These are phyloP conservation scores for Galerucella nymphaeae DNA, from an alignment of 2,888 invertebrate genomes.

Conservation along the genomic window DNA sequence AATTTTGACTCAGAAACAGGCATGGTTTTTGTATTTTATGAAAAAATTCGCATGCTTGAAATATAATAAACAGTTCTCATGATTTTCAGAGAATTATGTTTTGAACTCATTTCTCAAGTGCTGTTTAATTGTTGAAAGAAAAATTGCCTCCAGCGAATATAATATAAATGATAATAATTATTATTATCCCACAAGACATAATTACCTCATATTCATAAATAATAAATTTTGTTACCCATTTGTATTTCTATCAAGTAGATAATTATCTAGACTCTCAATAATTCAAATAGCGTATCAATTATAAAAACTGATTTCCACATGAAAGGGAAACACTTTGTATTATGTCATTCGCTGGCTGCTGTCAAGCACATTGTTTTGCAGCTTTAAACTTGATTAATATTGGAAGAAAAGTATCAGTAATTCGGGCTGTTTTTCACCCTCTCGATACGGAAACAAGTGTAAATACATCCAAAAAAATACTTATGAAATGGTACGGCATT, in stretches of 20 bases:
- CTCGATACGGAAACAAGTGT: too few relatives aligned
- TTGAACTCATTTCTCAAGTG: not conserved
- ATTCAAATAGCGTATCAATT: too few relatives aligned
- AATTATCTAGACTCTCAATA: not conserved
- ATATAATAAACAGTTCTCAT: conserved; percentile 1
- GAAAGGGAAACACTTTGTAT: too few relatives aligned
- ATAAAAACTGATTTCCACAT: too few relatives aligned
- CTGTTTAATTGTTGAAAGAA: not conserved
- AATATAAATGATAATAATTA: not conserved
- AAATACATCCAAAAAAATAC: too few relatives aligned
- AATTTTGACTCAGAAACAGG: not conserved
- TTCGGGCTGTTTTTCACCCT: too few relatives aligned
- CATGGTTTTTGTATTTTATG: not conserved
- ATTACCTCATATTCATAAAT: not conserved
- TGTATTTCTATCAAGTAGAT: not conserved
- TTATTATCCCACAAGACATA: not conserved
- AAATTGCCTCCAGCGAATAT: not conserved
- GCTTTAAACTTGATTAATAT: too few relatives aligned
- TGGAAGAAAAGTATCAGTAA: too few relatives aligned
- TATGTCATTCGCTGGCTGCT: too few relatives aligned
- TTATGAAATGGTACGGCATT: too few relatives aligned
- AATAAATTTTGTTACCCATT: not conserved
- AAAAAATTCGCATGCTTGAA: conserved; percentile 2
- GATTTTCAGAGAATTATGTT: not conserved
- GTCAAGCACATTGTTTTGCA: too few relatives aligned